Percentiles rank a stretch among this genome's conserved stretches.
Conservation (phyloP, 1,140 invertebrate genomes). For the Apis dorsata region DNA sequence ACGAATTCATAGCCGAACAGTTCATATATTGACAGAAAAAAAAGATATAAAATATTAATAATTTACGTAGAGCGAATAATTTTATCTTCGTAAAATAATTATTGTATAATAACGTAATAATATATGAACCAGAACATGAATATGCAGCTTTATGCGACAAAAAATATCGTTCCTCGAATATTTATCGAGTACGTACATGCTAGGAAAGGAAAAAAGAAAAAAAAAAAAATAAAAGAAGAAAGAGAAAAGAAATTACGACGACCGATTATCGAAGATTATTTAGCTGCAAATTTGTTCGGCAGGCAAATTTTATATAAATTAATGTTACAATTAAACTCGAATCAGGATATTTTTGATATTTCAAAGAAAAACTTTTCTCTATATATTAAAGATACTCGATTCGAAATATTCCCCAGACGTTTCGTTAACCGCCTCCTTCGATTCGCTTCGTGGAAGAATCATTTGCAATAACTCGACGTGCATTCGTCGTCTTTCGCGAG, state of each 20-base stretch:
- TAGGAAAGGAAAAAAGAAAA: background rate
- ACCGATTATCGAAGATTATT: background rate
- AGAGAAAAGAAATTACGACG: background rate
- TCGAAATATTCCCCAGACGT: background rate
- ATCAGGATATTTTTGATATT: background rate
- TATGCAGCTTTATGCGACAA: background rate
- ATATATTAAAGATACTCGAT: background rate
- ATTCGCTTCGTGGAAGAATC: conserved; percentile 19
- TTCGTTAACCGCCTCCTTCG: background rate
- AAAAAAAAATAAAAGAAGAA: background rate
- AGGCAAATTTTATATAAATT: background rate
- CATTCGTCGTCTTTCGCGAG: conserved; percentile 71
- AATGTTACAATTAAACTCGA: background rate
- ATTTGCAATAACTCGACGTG: conserved; percentile 57
- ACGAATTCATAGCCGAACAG: conserved; percentile 69
- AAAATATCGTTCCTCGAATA: background rate
- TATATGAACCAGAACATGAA: background rate
- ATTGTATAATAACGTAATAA: background rate
- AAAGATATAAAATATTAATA: conserved; percentile 74
- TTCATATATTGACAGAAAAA: conserved; percentile 56
- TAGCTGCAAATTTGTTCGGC: background rate
- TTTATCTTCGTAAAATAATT: conserved; percentile 69
- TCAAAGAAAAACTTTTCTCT: no score
- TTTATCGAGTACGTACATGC: background rate
- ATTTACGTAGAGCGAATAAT: conserved; percentile 73